These are phyloP conservation scores for Hartigia nigra DNA, from an alignment of 2,888 invertebrate species.

Conservation along the genomic window DNA sequence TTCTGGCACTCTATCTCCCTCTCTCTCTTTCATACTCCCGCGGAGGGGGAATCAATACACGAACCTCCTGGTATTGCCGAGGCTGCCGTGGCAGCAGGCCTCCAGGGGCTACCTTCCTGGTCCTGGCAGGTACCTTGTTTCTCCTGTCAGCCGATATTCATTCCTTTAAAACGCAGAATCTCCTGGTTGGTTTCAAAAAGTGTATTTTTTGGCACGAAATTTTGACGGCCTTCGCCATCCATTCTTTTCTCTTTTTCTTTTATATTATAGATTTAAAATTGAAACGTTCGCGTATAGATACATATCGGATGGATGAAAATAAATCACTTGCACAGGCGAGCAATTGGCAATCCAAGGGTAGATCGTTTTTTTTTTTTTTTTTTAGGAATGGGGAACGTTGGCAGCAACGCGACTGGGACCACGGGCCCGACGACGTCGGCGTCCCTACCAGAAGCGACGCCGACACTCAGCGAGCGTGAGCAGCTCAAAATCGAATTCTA, in stretches of 20 bases:
- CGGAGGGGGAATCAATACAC: constrained; percentile 44
- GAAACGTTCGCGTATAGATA: neutral
- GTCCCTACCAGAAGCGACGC: constrained; percentile 66
- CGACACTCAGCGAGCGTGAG: constrained; percentile 71
- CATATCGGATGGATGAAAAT: neutral
- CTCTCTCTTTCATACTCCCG: neutral
- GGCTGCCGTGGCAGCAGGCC: constrained; percentile 60
- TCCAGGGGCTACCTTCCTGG: constrained; percentile 27
- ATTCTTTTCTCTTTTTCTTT: neutral
- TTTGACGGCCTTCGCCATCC: neutral
- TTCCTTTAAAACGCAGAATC: neutral
- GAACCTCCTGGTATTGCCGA: constrained; percentile 48
- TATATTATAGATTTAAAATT: neutral
- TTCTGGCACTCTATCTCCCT: neutral
- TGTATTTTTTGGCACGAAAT: neutral
- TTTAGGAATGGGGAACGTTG: constrained; percentile 57
- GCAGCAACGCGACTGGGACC: constrained; percentile 63
- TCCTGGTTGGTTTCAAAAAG: neutral
- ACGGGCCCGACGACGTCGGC: constrained; percentile 67
- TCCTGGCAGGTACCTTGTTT: neutral
- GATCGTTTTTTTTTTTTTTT: constrained; percentile 22
- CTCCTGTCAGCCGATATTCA: neutral
- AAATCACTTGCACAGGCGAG: neutral
- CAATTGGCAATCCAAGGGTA: neutral
- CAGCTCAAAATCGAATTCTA: constrained; percentile 84